Evolutionary conservation across 2,888 invertebrate genomes (phyloP).

Genomic region (Stenotaenia linearis): DNA sequence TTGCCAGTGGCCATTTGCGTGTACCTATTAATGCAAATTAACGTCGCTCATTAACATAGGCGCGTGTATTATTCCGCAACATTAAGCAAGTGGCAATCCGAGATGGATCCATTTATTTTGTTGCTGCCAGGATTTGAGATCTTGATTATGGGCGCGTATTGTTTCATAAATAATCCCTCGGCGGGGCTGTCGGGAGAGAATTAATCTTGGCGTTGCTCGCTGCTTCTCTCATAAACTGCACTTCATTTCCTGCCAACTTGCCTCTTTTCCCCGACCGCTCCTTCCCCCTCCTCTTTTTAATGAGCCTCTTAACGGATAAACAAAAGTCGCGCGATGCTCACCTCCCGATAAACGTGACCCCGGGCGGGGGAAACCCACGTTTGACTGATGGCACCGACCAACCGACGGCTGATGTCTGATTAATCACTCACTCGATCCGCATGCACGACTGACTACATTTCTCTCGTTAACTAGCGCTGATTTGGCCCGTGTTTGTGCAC

Average conservation of each 20-base stretch:
- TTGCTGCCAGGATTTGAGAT: conserved; percentile 30
- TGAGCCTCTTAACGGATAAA: conserved; percentile 19
- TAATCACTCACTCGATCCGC: background rate
- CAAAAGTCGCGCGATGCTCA: conserved; percentile 5
- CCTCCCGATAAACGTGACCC: conserved; percentile 3
- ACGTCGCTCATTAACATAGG: conserved; percentile 34
- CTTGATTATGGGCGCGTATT: conserved; percentile 32
- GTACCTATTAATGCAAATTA: conserved; percentile 34
- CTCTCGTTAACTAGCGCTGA: background rate
- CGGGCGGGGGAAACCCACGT: background rate
- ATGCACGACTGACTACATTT: conserved; percentile 6
- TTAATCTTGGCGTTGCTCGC: conserved; percentile 28
- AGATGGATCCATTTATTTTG: conserved; percentile 34
- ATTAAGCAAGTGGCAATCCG: conserved; percentile 32
- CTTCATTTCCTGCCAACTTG: conserved; percentile 9
- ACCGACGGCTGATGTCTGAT: background rate
- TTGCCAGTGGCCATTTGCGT: conserved; percentile 28
- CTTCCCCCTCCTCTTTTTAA: background rate
- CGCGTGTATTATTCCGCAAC: conserved; percentile 32
- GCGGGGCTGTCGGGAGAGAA: conserved; percentile 31
- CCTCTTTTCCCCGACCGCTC: background rate
- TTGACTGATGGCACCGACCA: background rate
- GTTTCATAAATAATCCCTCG: conserved; percentile 33
- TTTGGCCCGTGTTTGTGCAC: conserved; percentile 1
- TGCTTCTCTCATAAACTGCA: conserved; percentile 19